These are phyloP conservation scores for Silurus aristotelis DNA, from an alignment of 2,797 vertebrate genomes.

Conservation along the genomic window DNA sequence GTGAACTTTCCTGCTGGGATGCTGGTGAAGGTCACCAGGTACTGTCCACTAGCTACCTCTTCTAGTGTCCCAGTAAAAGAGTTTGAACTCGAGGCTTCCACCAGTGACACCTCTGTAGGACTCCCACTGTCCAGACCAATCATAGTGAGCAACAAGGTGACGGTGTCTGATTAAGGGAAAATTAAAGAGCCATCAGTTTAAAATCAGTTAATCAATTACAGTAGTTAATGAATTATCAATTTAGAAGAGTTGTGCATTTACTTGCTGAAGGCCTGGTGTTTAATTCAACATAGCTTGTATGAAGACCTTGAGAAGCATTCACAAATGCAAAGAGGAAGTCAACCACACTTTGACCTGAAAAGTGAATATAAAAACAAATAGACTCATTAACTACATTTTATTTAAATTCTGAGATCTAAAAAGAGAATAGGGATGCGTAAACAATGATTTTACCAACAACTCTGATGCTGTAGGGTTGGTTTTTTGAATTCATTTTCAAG, in stretches of 20 bases:
- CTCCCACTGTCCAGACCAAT: slow-evolving; percentile 61
- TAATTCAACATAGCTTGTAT: slow-evolving; percentile 27
- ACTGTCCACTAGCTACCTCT: slow-evolving; percentile 47
- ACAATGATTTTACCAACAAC: slow-evolving; percentile 45
- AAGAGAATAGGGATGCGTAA: background rate
- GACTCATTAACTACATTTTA: no score
- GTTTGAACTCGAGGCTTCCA: slow-evolving; percentile 54
- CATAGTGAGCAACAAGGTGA: slow-evolving; percentile 64
- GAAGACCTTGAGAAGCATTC: background rate
- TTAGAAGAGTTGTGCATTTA: slow-evolving; percentile 5
- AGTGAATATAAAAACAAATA: background rate
- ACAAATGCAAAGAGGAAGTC: slow-evolving; percentile 52
- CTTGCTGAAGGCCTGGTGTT: slow-evolving; percentile 45
- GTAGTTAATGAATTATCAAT: background rate
- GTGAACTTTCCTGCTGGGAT: slow-evolving; percentile 63
- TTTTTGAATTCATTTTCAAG: slow-evolving; percentile 36
- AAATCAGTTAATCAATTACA: no score
- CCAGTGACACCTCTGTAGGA: slow-evolving; percentile 61
- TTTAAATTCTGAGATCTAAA: no score
- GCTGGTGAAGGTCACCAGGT: slow-evolving; percentile 61
- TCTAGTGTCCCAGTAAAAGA: slow-evolving; percentile 62
- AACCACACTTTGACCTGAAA: slow-evolving; percentile 47
- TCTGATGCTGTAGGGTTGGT: slow-evolving; percentile 44
- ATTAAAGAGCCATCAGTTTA: background rate
- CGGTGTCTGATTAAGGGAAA: slow-evolving; percentile 54